phyloP scores from a whole-genome alignment of 2,888 invertebrate species.

The Nematopogon swammerdamellus region DNA sequence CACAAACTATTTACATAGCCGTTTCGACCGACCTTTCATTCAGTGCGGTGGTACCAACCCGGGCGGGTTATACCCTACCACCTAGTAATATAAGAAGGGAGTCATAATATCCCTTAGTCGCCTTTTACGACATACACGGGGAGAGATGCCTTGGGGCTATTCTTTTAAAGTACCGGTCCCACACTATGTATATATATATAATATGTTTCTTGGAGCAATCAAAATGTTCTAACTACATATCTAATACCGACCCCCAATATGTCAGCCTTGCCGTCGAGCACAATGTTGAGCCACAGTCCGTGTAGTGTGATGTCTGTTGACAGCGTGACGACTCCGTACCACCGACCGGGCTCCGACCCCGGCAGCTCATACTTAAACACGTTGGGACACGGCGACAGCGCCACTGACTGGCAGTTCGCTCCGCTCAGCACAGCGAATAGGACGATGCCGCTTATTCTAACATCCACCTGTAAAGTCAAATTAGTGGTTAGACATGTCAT shows the following conservation, averaged over 20 bases:
- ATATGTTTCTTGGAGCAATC: too few species aligned
- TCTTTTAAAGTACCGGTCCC: too few species aligned
- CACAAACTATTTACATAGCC: too few species aligned
- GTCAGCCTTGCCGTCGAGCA: constrained; percentile 56
- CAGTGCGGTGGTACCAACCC: too few species aligned
- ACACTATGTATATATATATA: too few species aligned
- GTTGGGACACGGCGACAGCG: constrained; percentile 56
- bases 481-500: neutral
- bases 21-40: too few species aligned
- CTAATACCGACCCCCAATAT: constrained; percentile 47
- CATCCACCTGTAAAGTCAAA: neutral
- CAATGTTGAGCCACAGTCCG: constrained; percentile 58
- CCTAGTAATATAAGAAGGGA: too few species aligned
- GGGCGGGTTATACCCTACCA: too few species aligned
- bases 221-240: too few species aligned
- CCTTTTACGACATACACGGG: too few species aligned
- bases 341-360: constrained; percentile 51
- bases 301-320: constrained; percentile 54
- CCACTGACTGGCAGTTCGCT: constrained; percentile 20
- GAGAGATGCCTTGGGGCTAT: too few species aligned
- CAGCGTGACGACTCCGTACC: constrained; percentile 60
- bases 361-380: constrained; percentile 57
- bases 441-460: neutral
- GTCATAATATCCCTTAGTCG: too few species aligned
- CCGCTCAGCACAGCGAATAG: neutral